These are phyloP conservation scores for Eristalinus aeneus DNA, from an alignment of 2,888 invertebrate genomes.

Conservation along the genomic window DNA sequence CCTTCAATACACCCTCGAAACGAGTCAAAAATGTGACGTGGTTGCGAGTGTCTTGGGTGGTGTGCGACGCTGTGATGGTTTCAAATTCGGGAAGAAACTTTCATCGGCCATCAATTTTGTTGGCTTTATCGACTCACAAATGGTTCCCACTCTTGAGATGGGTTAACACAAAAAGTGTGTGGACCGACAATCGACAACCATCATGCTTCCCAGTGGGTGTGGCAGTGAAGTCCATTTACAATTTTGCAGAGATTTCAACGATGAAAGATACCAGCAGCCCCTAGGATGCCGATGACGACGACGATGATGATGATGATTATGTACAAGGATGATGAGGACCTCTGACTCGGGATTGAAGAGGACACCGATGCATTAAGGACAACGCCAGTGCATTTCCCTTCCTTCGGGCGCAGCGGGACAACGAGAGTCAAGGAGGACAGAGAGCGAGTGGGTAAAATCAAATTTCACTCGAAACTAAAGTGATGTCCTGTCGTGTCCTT, in stretches of 20 bases:
- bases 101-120: slow-evolving; percentile 38
- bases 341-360: slow-evolving; percentile 21
- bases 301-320: slow-evolving; percentile 33
- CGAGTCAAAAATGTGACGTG: not conserved
- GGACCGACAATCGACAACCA: not conserved
- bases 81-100: not conserved
- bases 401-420: not conserved
- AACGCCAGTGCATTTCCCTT: slow-evolving; percentile 25
- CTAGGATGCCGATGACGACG: slow-evolving; percentile 34
- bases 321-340: slow-evolving; percentile 39
- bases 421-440: not conserved
- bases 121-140: slow-evolving; percentile 52
- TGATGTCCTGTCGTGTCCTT: slow-evolving; percentile 69
- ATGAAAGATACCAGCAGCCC: slow-evolving; percentile 14
- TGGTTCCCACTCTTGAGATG: slow-evolving; percentile 4
- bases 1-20: slow-evolving; percentile 20
- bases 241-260: not conserved
- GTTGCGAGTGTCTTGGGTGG: not conserved
- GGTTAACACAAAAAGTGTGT: not conserved
- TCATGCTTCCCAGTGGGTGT: not conserved
- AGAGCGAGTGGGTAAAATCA: slow-evolving; percentile 44
- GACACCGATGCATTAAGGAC: slow-evolving; percentile 60
- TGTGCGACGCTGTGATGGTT: not conserved
- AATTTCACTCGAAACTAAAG: slow-evolving; percentile 62
- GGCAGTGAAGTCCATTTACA: not conserved